phyloP scores from a whole-genome alignment of 2,113 vertebrate species.

The Centropristis striata region DNA sequence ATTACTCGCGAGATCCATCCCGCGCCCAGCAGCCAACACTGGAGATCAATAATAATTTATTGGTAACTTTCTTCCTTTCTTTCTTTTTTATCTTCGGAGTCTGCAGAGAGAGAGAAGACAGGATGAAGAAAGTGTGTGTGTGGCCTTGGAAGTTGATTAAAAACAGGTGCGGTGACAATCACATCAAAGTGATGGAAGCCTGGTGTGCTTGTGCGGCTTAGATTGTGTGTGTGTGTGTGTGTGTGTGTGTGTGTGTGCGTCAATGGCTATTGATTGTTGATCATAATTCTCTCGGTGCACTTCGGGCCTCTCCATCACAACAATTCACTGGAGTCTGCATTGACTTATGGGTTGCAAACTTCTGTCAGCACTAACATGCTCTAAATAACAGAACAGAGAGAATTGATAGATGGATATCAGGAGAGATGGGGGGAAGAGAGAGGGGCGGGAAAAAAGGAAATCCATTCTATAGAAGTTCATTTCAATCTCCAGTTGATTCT shows the following conservation, averaged over 20 bases:
- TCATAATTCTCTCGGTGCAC: constrained; percentile 76
- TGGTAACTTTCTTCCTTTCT: constrained; percentile 70
- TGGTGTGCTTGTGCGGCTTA: constrained; percentile 32
- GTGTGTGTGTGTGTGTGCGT: constrained; percentile 31
- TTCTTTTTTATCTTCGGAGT: constrained; percentile 21
- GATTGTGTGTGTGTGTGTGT: constrained; percentile 26
- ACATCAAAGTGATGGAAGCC: constrained; percentile 80
- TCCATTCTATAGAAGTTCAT: constrained; percentile 72
- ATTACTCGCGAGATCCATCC: constrained; percentile 76
- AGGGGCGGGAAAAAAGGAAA: constrained; percentile 31
- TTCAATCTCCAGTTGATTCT: constrained; percentile 67
- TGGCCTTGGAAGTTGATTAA: constrained; percentile 84
- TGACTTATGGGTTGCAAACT: constrained; percentile 74
- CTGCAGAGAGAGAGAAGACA: constrained; percentile 41
- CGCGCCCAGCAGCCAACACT: constrained; percentile 55
- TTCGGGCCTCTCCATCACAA: constrained; percentile 71
- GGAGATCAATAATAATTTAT: constrained; percentile 83
- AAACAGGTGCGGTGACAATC: constrained; percentile 80
- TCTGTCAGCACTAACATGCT: constrained; percentile 73
- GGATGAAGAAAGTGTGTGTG: constrained; percentile 66
- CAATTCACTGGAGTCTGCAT: constrained; percentile 65
- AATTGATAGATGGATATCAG: constrained; percentile 62
- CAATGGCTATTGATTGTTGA: constrained; percentile 79
- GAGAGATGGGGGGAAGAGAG: constrained; percentile 30
- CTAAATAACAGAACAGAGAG: constrained; percentile 71